A percentile compares a stretch with the other conserved stretches of the same genome.
Evolutionary conservation across 2,113 vertebrate genomes (phyloP).

Genomic region (Oreochromis niloticus): DNA sequence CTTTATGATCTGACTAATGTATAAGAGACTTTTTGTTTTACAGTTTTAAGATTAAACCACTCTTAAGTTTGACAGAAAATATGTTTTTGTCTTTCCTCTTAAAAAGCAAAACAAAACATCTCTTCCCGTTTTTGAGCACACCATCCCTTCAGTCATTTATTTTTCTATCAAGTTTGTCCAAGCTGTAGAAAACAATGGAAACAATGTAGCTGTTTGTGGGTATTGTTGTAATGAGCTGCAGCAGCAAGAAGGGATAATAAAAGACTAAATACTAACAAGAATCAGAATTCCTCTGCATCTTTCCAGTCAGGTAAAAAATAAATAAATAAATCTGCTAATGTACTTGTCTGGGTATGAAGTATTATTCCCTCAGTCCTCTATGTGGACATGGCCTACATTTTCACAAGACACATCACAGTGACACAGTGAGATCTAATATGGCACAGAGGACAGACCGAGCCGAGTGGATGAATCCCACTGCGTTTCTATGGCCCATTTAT

Average conservation of each 20-base stretch:
- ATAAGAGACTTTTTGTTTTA: neutral
- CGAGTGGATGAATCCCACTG: conserved; percentile 17
- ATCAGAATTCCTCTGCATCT: neutral
- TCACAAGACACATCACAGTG: conserved; percentile 12
- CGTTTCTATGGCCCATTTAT: conserved; percentile 35
- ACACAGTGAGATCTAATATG: conserved; percentile 24
- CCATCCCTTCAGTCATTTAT: neutral
- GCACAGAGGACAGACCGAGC: conserved; percentile 16
- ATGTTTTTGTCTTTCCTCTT: neutral
- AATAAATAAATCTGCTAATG: neutral
- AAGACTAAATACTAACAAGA: neutral
- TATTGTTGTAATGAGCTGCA: neutral
- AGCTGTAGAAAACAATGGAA: neutral
- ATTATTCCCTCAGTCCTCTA: conserved; percentile 2
- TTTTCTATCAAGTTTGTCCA: neutral
- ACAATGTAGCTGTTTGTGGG: neutral
- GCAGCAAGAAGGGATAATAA: neutral
- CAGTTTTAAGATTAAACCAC: neutral
- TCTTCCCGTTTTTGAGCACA: fast-evolving
- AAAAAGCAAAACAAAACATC: neutral
- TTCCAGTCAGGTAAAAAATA: neutral
- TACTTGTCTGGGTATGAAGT: neutral
- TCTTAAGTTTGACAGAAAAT: neutral
- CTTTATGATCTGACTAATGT: neutral
- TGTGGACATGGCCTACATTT: conserved; percentile 41